Percentiles rank a stretch among this genome's conserved stretches.
These are phyloP conservation scores for Bimastos eiseni DNA, from an alignment of 2,888 invertebrate species.

Conservation along the genomic window DNA sequence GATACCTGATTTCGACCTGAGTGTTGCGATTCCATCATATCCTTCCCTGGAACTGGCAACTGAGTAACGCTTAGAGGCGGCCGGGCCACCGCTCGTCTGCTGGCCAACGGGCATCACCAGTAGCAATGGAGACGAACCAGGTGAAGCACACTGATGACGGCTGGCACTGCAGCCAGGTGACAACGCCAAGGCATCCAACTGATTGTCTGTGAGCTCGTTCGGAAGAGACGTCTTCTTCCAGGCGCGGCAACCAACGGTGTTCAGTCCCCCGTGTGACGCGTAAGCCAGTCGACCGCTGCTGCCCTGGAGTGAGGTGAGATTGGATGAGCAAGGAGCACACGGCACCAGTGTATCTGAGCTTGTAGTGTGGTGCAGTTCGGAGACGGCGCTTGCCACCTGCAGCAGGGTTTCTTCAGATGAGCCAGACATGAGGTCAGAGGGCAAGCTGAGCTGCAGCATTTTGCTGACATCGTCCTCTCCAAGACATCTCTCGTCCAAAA, in stretches of 20 bases:
- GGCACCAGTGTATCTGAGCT: constrained; percentile 55
- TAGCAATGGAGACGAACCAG: constrained; percentile 35
- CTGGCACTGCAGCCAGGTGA: constrained; percentile 54
- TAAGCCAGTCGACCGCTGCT: background rate
- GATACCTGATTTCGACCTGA: constrained; percentile 19
- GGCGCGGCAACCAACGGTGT: constrained; percentile 32
- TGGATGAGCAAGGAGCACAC: constrained; percentile 54
- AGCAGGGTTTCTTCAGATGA: constrained; percentile 50
- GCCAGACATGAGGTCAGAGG: background rate
- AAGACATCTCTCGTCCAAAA: background rate
- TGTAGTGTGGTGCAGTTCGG: background rate
- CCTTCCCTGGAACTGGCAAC: background rate
- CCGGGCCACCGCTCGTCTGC: constrained; percentile 50
- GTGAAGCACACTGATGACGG: constrained; percentile 35
- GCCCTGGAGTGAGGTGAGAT: constrained; percentile 35
- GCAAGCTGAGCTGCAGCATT: background rate
- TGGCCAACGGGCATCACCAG: constrained; percentile 43
- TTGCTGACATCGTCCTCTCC: background rate
- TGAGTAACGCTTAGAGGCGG: constrained; percentile 27
- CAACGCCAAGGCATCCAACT: constrained; percentile 52
- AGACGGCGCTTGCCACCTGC: constrained; percentile 31
- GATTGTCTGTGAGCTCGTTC: constrained; percentile 34
- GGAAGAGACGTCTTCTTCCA: constrained; percentile 40
- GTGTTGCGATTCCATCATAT: background rate
- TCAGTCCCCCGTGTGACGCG: background rate